Base-by-base conservation (phyloP, 1,140 invertebrate species). In the Papilio aristodemus region DNA sequence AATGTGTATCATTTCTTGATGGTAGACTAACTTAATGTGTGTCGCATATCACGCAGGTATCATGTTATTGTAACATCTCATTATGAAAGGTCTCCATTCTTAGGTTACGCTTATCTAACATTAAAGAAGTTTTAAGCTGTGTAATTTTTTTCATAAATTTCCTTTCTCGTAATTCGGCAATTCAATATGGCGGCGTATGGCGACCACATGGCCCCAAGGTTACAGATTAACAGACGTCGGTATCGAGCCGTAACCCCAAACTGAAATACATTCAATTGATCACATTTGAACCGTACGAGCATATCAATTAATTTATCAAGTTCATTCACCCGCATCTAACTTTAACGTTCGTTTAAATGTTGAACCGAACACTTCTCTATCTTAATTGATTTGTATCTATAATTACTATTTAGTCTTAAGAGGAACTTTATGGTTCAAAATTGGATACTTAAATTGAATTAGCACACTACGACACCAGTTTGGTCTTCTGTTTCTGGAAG, bases 331-430 rank as follows among this genome's bases (percentile, higher is more conserved):
- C 36, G 27, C 27, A 13, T 46, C 2, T 6, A 32, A 37, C 63
- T 38, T 17, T 10, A 63, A 22, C 68, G 63, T 46, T 19, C 10
- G 46, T 54, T 54, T 54, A 17, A 54, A 46, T 46, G n/a, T 46
- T 46, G 9, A 54, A 54, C 46, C 19, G 22, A 9, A 22, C 46
- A 22, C 46, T 22, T 22, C 4, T 4, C 14, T 73, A 72, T 74
- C 68, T 71, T 82, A 80, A 86, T 84, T 81, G 79, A 81, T 84
- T 80, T 77, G 74, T 78, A 84, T 83, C 84, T 84, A 83, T 81
- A 79, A 73, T 87, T 86, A 77, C 81, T 84, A 84, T 86, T 69
- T 79, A 72, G 64, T 19, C 9, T 17, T 6, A 22, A 11, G 2
- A 22, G 17, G 10, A 11, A 50, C 2, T 50, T 79, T 80, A 69